These are phyloP conservation scores for Protobothrops mucrosquamatus DNA, from an alignment of 2,113 vertebrate genomes.

Conservation along the genomic window DNA sequence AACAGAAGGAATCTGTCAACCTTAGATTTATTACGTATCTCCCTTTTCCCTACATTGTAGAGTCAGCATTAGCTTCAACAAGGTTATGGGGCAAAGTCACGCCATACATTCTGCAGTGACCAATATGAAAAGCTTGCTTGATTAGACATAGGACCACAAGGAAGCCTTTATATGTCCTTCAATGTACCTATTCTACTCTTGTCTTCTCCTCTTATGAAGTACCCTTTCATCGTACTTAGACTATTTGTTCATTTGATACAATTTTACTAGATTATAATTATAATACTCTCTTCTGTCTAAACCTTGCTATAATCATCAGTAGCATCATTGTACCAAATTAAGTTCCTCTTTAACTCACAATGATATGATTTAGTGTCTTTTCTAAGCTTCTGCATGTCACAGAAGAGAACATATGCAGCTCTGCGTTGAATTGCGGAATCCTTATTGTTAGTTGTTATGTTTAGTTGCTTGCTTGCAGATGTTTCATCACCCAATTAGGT, in stretches of 20 bases:
- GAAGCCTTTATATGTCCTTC: background rate
- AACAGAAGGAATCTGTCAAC: accelerated
- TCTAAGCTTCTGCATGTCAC: too few relatives aligned
- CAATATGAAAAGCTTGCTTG: background rate
- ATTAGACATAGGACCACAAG: background rate
- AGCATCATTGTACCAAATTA: too few relatives aligned
- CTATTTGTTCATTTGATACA: background rate
- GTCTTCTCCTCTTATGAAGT: background rate
- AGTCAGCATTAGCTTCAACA: background rate
- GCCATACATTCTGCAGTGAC: background rate
- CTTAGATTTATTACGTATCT: background rate
- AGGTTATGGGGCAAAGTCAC: background rate
- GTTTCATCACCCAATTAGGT: too few relatives aligned
- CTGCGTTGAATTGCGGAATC: too few relatives aligned
- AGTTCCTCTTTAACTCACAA: too few relatives aligned
- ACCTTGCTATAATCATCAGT: too few relatives aligned
- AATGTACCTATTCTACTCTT: background rate
- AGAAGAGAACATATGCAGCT: too few relatives aligned
- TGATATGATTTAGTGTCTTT: too few relatives aligned
- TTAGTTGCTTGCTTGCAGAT: too few relatives aligned
- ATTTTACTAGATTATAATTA: background rate
- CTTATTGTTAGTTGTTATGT: too few relatives aligned
- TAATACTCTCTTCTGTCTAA: too few relatives aligned
- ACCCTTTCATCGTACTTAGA: background rate
- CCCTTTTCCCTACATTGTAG: background rate